These are phyloP conservation scores for Hyles euphorbiae DNA, from an alignment of 1,140 invertebrate species.

Conservation along the genomic window DNA sequence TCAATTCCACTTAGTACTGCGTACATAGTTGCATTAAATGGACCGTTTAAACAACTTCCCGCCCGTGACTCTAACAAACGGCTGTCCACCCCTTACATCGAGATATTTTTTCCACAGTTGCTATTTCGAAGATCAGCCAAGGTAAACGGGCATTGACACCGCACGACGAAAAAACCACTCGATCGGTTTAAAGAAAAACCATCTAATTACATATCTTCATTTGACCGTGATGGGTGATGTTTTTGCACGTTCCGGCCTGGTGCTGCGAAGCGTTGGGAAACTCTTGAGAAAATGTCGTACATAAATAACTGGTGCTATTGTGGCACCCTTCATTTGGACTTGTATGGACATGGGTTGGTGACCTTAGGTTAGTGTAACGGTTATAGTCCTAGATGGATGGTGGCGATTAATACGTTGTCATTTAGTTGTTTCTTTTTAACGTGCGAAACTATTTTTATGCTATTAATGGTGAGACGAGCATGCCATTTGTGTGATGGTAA, in stretches of 20 bases:
- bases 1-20: background rate
- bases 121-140: constrained; percentile 52
- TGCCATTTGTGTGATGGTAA: no score
- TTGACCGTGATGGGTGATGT: constrained; percentile 57
- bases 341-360: constrained; percentile 14
- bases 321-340: constrained; percentile 16
- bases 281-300: constrained; percentile 32
- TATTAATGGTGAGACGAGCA: no score
- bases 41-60: no score
- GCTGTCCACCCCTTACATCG: no score
- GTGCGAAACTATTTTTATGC: no score
- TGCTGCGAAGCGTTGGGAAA: constrained; percentile 41
- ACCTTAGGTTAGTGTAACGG: no score
- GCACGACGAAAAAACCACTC: constrained; percentile 49
- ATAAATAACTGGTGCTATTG: constrained; percentile 33
- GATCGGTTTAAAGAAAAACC: constrained; percentile 45
- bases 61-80: no score
- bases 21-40: background rate
- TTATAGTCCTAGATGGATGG: no score
- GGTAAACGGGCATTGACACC: constrained; percentile 50
- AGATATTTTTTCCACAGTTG: constrained; percentile 28
- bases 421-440: no score
- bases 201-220: constrained; percentile 70
- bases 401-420: no score
- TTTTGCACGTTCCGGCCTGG: constrained; percentile 52